Evolutionary conservation across 2,888 invertebrate genomes (phyloP), one percentile per base, ranked within the genome.

Genomic region (Rhagonycha lutea): DNA sequence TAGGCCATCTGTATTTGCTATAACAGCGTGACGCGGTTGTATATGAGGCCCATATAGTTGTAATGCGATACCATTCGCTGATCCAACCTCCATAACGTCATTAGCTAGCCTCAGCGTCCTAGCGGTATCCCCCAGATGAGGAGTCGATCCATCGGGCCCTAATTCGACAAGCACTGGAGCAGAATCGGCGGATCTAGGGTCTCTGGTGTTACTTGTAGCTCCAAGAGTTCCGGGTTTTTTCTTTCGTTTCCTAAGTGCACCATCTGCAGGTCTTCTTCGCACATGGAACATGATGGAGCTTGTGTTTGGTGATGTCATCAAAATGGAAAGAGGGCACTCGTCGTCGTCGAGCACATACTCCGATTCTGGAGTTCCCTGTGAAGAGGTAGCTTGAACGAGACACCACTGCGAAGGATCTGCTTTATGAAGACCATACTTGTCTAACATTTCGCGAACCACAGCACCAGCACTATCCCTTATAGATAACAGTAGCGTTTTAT

Each of bases 281-380:
- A 98, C 96, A 89, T 98, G 98, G 88, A 98, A 98, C 95, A 98
- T 98, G 86, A 98, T 95, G 85, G 97, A 97, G 88, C 96, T 96
- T 88, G 95, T 94, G 81, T 93, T 92, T 79, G 94, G 94, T 87
- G 96, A 95, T 88, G 96, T 96, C 95, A 97, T 95, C 79, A 96
- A 91, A 86, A 98, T 97, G 70, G 97, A 96, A 79, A 98, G 90
- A 63, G 99, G 99, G 88, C 98, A 98, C 88, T 99, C 99, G 88
- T 98, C 97, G 86, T 98, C 98, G 87, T 98, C 97, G 81, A 99
- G 90, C 82, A 98, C 95, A 87, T 97, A 96, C 88, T 99, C 98
- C 14, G 94, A 92, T 84, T 93, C 93, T 82, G 92, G 91, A 82
- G 92, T 90, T 83, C 87, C 87, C 70, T 80, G 82, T 24, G 85